Evolutionary conservation across 2,797 vertebrate genomes (phyloP), one percentile per base, ranked within the genome.

Genomic region (Fundulus diaphanus): DNA sequence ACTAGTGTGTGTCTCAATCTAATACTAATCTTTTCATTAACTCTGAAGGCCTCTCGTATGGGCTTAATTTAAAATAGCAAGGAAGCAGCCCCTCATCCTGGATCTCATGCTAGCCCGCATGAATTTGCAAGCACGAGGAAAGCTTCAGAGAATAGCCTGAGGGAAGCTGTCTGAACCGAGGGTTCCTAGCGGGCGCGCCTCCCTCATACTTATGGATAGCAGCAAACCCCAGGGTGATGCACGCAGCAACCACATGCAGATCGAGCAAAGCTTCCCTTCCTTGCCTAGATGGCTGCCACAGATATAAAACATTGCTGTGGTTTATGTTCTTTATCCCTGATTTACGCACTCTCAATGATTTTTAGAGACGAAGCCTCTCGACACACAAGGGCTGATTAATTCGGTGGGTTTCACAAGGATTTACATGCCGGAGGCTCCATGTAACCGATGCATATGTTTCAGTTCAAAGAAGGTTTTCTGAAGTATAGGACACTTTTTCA

Each of bases 11-110:
- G 63, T 76, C 78, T 90, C 80, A 82, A 79, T 89, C 86, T 80
- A 87, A 90, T 89, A 89, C 88, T 90, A 88, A 93, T 91, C 87
- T 91, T 85, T 87, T 93, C 91, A 92, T 92, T 89, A 90, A 89
- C 80, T 91, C 81, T 71, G 82, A 89, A 87, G 84, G 87, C 84
- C 85, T 93, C 82, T 79, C 87, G 87, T 89, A 89, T 82, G 88
- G 87, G 88, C 88, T 91, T 93, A 90, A 92, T 93, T 92, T 92
- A 90, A 82, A 92, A 82, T 85, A 84, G 88, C 84, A 87, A 85
- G 82, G 88, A 86, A 77, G 74, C 82, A 76, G 68, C 80, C 83
- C 85, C 82, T 90, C 87, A 84, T 88, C 79, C 83, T 76, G 86
- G 79, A 89, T 85, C 89, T 89, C 70, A 75, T 84, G 72, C 91